Conservation (phyloP, 1,140 invertebrate species). For the Drosophila pandora region DNA sequence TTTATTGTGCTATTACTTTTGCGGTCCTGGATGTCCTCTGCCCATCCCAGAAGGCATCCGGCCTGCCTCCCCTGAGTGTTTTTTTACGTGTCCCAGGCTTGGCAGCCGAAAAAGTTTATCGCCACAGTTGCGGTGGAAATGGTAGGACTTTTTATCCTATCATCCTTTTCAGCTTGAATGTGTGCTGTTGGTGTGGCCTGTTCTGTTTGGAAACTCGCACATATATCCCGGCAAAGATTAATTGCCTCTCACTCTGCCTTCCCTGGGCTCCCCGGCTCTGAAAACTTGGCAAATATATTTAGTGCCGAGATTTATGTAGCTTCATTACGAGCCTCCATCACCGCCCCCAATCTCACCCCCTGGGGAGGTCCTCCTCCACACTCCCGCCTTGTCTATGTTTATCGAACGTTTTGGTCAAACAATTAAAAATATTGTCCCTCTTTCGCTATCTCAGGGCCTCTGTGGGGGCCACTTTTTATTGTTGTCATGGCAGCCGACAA, state of each 20-base stretch:
- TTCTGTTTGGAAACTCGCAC: constrained; percentile 9
- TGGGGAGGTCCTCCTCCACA: too few relatives aligned
- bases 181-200: constrained; percentile 9
- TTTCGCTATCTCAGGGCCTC: constrained; percentile 5
- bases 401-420: constrained; percentile 55
- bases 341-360: not conserved
- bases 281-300: constrained; percentile 73
- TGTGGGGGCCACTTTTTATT: constrained; percentile 66
- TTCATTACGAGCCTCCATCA: constrained; percentile 58
- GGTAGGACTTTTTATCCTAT: constrained; percentile 1
- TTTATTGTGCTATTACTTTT: constrained; percentile 71
- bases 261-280: constrained; percentile 16
- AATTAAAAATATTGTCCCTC: constrained; percentile 65
- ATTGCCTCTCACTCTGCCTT: constrained; percentile 56
- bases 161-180: not conserved
- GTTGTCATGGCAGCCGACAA: constrained; percentile 56
- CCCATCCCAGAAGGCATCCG: constrained; percentile 23
- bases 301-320: constrained; percentile 78
- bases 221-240: constrained; percentile 58
- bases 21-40: constrained; percentile 22
- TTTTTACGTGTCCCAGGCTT: constrained; percentile 43
- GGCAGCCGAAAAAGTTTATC: constrained; percentile 25
- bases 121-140: not conserved
- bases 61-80: constrained; percentile 50
- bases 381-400: constrained; percentile 21